A percentile compares a stretch with the other conserved stretches of the same genome.
phyloP scores from a whole-genome alignment of 2,888 invertebrate species.

The Sisyra terminalis region DNA sequence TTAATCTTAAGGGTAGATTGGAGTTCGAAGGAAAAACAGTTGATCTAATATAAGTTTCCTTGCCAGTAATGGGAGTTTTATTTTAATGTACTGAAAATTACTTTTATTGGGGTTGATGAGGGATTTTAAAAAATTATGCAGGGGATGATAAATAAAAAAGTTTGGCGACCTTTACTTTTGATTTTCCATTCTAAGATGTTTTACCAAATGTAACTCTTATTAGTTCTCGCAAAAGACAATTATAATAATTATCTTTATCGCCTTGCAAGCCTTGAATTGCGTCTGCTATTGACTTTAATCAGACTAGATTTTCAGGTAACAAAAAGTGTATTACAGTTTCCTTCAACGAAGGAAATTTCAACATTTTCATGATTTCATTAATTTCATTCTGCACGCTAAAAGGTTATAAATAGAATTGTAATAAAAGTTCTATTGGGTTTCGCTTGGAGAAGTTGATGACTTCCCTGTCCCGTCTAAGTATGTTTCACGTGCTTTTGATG shows the following conservation, averaged over 20 bases:
- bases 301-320: slow-evolving; percentile 8
- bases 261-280: slow-evolving; percentile 7
- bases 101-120: too few relatives aligned
- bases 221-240: slow-evolving; percentile 9
- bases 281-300: slow-evolving; percentile 5
- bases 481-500: slow-evolving; percentile 10
- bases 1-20: too few relatives aligned
- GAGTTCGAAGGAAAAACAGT: too few relatives aligned
- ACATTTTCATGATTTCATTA: slow-evolving; percentile 9
- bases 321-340: slow-evolving; percentile 10
- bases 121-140: too few relatives aligned
- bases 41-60: too few relatives aligned
- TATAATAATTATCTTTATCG: slow-evolving; percentile 10
- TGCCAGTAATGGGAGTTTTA: too few relatives aligned
- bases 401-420: slow-evolving; percentile 10
- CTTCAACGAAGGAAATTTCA: slow-evolving; percentile 9
- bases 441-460: slow-evolving; percentile 10
- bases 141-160: too few relatives aligned
- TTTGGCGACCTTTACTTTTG: too few relatives aligned
- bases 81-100: too few relatives aligned
- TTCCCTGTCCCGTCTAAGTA: slow-evolving; percentile 10
- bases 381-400: slow-evolving; percentile 8
- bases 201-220: too few relatives aligned
- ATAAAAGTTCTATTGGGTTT: slow-evolving; percentile 10
- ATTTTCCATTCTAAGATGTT: too few relatives aligned